Evolutionary conservation across 2,113 vertebrate species (phyloP).

Genomic region (Callorhinus ursinus): DNA sequence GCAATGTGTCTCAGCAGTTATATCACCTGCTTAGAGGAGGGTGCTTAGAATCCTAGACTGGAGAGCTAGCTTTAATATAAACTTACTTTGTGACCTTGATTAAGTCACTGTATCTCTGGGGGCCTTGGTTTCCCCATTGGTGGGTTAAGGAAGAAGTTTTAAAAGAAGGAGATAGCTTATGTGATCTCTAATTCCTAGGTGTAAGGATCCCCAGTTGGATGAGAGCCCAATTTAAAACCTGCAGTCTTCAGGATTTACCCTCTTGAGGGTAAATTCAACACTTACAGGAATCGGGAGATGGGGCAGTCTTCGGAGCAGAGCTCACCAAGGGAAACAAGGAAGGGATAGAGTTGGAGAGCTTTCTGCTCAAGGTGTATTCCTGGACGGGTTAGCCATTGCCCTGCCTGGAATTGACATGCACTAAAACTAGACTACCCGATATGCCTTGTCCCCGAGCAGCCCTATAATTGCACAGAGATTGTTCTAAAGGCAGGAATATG

Average conservation of each 20-base stretch:
- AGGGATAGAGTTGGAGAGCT: background rate
- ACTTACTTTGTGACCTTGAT: background rate
- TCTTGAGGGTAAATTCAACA: background rate
- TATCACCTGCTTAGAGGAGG: background rate
- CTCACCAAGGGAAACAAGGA: background rate
- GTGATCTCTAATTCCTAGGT: background rate
- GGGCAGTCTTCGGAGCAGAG: background rate
- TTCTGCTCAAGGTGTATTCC: background rate
- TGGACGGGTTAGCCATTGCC: background rate
- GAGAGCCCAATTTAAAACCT: background rate
- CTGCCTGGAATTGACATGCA: background rate
- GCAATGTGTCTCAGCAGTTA: background rate
- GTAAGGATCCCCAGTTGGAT: background rate
- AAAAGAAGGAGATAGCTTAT: background rate
- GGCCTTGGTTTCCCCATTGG: background rate
- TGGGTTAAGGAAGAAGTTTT: background rate
- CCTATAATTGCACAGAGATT: background rate
- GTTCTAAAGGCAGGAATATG: background rate
- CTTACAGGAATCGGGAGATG: background rate
- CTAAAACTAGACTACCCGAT: background rate
- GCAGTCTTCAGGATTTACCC: background rate
- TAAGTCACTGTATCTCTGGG: background rate
- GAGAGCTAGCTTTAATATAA: background rate
- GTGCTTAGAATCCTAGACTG: background rate
- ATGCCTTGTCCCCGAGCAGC: background rate